phyloP scores from a whole-genome alignment of 2,888 invertebrate genomes.

The Linnaemya tessellans region DNA sequence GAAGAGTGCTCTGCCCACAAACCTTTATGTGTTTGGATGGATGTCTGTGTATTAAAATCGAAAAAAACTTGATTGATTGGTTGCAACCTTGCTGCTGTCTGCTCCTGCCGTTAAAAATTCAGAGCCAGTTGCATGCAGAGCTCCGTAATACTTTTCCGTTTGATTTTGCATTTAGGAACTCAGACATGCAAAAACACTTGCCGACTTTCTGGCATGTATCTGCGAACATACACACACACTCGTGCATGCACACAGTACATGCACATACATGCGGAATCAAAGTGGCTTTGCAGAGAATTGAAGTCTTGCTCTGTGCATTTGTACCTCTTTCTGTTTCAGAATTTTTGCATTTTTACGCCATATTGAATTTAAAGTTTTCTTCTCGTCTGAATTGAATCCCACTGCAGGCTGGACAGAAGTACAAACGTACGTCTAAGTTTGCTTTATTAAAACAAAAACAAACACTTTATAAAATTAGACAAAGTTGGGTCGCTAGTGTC shows the following conservation, averaged over 20 bases:
- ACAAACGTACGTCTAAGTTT: no score
- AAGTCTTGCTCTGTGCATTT: slow-evolving; percentile 14
- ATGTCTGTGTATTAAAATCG: slow-evolving; percentile 24
- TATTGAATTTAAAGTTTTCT: slow-evolving; percentile 62
- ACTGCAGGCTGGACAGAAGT: slow-evolving; percentile 39
- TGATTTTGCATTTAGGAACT: slow-evolving; percentile 68
- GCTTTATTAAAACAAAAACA: no score
- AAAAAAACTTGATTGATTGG: slow-evolving; percentile 82
- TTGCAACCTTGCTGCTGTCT: slow-evolving; percentile 64
- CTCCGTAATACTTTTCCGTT: slow-evolving; percentile 39
- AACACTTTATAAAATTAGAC: no score
- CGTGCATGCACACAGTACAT: background rate
- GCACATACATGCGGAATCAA: slow-evolving; percentile 27
- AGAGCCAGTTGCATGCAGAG: slow-evolving; percentile 20
- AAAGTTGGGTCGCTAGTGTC: no score
- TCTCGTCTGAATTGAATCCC: background rate
- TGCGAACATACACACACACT: no score
- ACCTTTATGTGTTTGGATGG: slow-evolving; percentile 12
- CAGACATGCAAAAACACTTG: slow-evolving; percentile 70
- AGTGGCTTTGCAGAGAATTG: slow-evolving; percentile 61
- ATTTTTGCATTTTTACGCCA: slow-evolving; percentile 68
- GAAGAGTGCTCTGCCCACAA: slow-evolving; percentile 28
- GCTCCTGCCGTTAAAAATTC: slow-evolving; percentile 31
- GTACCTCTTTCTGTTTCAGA: slow-evolving; percentile 24
- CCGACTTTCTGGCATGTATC: slow-evolving; percentile 65